Evolutionary conservation across 2,797 vertebrate genomes (phyloP), one percentile per base, ranked within the genome.

Genomic region (Lagothrix lagotricha): DNA sequence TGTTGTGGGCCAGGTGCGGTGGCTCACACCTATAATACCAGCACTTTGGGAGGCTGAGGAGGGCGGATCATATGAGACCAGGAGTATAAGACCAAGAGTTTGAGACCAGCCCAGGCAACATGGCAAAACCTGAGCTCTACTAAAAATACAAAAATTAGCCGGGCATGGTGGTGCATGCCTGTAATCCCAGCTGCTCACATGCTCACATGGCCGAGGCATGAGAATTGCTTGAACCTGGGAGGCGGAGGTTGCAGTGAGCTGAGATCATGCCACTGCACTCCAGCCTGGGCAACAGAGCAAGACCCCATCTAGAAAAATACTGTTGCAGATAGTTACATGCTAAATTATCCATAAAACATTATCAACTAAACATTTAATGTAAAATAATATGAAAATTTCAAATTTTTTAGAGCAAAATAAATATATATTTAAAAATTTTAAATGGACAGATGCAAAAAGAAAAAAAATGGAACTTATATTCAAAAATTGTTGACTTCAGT

Each of bases 291-390:
- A 17, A 67, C 61, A 67, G 61, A n/a, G 33, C 61, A 67, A 67
- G 33, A 67, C 33, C 33, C 15, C 17, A n/a, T 39, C 17, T 36
- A 72, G 67, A 36, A 72, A 39, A 72, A 39, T 72, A 72, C 67
- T 72, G n/a, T 39, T 72, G n/a, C 9, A 72, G 93, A 90, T 57
- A 54, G 30, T 52, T 50, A 52, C 19, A 41, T 52, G 19, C 39
- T 87, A 94, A 94, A 72, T 80, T 72, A 92, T 73, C 87, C 85
- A 94, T 90, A 79, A 87, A 94, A 64, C 24, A 33, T n/a, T 67
- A 67, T 67, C 19, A 83, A 92, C 28, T 64, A 82, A 75, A 94
- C 87, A 77, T 64, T 82, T n/a, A 95, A 83, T 0, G 64, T 39
- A 79, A 57, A 73, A 73, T 19, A n/a, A n/a, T 52, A 72, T 77